A percentile compares a stretch with the other conserved stretches of the same genome.
These are phyloP conservation scores for Pseudonaja textilis DNA, from an alignment of 2,113 vertebrate species.

Conservation along the genomic window DNA sequence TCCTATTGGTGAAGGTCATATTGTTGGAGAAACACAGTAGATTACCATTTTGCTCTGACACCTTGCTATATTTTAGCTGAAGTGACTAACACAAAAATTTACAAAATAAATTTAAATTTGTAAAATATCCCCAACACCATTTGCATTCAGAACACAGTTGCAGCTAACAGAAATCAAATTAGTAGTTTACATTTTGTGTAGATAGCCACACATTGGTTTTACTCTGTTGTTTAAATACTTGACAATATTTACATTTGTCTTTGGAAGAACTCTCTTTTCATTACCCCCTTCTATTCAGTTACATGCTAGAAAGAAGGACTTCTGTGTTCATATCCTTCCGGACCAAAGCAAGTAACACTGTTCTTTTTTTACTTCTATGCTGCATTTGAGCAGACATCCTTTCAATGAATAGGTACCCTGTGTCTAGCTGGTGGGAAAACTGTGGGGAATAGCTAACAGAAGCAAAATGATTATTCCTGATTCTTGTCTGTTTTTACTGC, in stretches of 20 bases:
- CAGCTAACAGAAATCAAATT: background rate
- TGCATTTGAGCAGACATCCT: conserved; percentile 17
- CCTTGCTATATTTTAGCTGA: fast-evolving
- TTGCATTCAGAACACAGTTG: background rate
- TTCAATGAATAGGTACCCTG: conserved; percentile 18
- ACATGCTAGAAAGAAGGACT: conserved; percentile 34
- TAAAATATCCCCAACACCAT: background rate
- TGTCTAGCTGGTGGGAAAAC: conserved; percentile 19
- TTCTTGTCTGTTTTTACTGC: conserved; percentile 3
- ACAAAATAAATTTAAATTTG: background rate
- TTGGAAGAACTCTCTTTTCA: conserved; percentile 22
- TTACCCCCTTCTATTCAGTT: conserved; percentile 23
- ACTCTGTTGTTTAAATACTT: background rate
- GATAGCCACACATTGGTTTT: background rate
- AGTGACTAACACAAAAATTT: fast-evolving
- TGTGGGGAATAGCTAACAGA: background rate
- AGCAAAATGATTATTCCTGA: conserved; percentile 8
- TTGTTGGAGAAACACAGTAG: background rate
- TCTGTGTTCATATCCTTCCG: conserved; percentile 7
- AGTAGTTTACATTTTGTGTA: background rate
- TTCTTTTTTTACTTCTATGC: conserved; percentile 13
- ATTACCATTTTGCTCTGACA: background rate
- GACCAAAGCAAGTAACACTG: conserved; percentile 19
- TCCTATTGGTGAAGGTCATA: too few relatives aligned
- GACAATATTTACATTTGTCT: conserved; percentile 32